Percentiles rank a stretch among this genome's conserved stretches.
Conservation (phyloP, 2,113 vertebrate species). For the Sinocyclocheilus maitianheensis region DNA sequence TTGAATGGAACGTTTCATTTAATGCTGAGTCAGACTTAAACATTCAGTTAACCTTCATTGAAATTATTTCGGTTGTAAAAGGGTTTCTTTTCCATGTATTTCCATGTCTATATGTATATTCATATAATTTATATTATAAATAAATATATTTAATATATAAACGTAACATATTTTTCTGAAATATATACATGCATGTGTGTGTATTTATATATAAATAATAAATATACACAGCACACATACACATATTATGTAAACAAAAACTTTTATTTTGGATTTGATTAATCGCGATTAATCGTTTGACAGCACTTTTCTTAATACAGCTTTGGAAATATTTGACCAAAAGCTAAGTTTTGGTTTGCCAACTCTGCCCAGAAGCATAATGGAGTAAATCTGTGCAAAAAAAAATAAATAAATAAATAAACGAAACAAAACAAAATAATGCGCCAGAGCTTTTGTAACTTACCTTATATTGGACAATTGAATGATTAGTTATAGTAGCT, state of each 20-base stretch:
- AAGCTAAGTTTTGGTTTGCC: neutral
- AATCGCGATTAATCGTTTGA: no score
- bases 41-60: neutral
- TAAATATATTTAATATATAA: no score
- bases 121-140: no score
- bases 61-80: neutral
- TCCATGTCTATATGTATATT: no score
- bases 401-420: no score
- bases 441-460: neutral
- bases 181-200: no score
- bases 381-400: neutral
- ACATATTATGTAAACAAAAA: no score
- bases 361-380: neutral
- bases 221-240: no score
- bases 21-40: neutral
- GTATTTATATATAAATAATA: no score
- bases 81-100: neutral
- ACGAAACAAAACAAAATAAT: neutral
- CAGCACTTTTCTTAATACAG: neutral
- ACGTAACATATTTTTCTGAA: no score
- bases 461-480: neutral
- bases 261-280: no score
- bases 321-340: neutral
- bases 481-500: neutral
- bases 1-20: neutral